These are phyloP conservation scores for Pantala flavescens DNA, from an alignment of 1,140 invertebrate species.

Conservation along the genomic window DNA sequence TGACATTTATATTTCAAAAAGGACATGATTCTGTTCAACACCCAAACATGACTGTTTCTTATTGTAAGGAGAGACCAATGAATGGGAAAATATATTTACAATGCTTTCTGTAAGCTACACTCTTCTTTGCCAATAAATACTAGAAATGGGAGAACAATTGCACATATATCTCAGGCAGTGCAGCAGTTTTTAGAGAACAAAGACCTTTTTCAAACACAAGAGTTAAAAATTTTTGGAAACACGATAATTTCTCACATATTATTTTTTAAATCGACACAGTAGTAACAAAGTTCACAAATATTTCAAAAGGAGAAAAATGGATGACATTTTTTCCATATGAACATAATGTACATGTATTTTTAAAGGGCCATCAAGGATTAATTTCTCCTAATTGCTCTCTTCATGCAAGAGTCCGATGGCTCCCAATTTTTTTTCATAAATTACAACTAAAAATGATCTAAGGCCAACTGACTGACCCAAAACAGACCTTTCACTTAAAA, in stretches of 20 bases:
- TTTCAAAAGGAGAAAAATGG: background rate
- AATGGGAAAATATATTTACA: conserved; percentile 10
- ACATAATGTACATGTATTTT: background rate
- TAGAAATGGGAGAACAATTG: background rate
- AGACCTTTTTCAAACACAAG: conserved; percentile 4
- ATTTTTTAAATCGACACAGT: background rate
- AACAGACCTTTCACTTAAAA: background rate
- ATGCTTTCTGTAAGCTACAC: background rate
- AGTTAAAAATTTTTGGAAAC: background rate
- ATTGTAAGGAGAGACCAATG: background rate
- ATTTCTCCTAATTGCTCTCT: background rate
- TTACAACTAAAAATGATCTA: conserved; percentile 10
- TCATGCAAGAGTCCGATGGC: background rate
- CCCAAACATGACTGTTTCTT: background rate
- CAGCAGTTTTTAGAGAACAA: background rate
- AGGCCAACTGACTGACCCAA: background rate
- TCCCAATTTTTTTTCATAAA: background rate
- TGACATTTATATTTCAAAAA: background rate
- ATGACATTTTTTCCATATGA: background rate
- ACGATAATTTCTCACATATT: background rate
- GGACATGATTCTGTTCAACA: background rate
- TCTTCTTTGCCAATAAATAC: background rate
- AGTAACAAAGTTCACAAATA: background rate
- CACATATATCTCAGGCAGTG: background rate
- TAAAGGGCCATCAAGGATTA: background rate